Conservation (phyloP, 2,113 vertebrate species). For the Oreochromis niloticus region DNA sequence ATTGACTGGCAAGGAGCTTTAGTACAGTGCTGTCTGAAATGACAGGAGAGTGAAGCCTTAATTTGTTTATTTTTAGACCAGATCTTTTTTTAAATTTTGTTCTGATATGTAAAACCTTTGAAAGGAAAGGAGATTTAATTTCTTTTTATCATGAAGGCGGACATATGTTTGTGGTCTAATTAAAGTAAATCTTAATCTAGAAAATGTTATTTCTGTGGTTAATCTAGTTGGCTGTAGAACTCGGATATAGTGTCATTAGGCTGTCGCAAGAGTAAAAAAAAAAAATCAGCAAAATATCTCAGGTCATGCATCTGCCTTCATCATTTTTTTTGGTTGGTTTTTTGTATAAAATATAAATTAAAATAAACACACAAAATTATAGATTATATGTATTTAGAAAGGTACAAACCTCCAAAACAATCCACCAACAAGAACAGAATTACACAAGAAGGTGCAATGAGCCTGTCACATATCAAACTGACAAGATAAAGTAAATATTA, state of each 20-base stretch:
- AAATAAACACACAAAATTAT: rapidly evolving
- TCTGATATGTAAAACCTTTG: not conserved
- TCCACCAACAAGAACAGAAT: not conserved
- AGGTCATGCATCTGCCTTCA: not conserved
- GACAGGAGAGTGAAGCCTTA: not conserved
- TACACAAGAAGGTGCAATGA: not conserved
- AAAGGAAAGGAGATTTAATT: not conserved
- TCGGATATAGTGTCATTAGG: rapidly evolving
- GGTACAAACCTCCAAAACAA: not conserved
- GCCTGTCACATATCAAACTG: not conserved
- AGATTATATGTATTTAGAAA: not conserved
- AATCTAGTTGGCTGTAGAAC: not conserved
- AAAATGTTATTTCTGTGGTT: not conserved
- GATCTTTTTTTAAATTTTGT: not conserved
- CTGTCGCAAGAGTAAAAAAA: rapidly evolving
- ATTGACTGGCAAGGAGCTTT: not conserved
- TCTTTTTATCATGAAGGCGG: not conserved
- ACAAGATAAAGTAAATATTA: not conserved
- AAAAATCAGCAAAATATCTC: not conserved
- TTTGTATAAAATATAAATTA: not conserved
- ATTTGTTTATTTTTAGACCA: not conserved
- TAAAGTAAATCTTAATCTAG: not conserved
- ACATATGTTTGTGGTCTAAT: not conserved
- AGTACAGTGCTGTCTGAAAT: not conserved
- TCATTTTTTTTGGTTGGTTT: rapidly evolving